Evolutionary conservation across 2,888 invertebrate genomes (phyloP), one percentile per base, ranked within the genome.

Genomic region (Lutraria lutraria): DNA sequence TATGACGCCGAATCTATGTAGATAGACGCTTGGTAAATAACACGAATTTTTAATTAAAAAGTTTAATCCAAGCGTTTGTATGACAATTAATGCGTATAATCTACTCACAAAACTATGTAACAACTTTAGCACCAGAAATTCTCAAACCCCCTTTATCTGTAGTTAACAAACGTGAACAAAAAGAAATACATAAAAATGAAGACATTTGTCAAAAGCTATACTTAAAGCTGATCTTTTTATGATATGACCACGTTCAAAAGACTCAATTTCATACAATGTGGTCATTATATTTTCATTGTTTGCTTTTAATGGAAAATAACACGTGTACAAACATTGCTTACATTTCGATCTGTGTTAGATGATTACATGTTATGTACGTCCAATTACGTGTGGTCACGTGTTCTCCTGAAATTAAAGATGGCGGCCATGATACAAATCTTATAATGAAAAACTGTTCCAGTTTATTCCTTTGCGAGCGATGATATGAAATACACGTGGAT

Each of bases 381-480:
- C 76, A 88, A 86, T 90, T 88, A 88, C 86, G 86, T 56, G 76
- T 3, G 52, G 43, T 31, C 90, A 90, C 90, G 90, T 90, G 90
- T 53, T 25, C 52, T 21, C 54, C 81, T 85, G 90, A 80, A 86
- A 85, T 88, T 82, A 87, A 88, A 90, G 87, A 88, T 88, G 85
- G 87, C 80, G 88, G 72, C 84, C 86, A 86, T 86, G 68, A 84
- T 83, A 85, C 34, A 60, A 31, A 76, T 76, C 76, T 76, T 31
- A 4, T 25, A 34, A 34, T 34, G 76, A 25, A 34, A 31, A 34
- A 76, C 34, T 31, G 16, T 19, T 34, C 19, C 29, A 76, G 76
- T 34, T 76, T 6, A 76, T 31, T 13, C 31, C 31, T n/a, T 76
- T 19, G 34, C 31, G 76, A 76, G 16, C 76, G 76, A 31, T 76